phyloP scores from a whole-genome alignment of 1,140 invertebrate genomes.

The Zaprionus inermis region DNA sequence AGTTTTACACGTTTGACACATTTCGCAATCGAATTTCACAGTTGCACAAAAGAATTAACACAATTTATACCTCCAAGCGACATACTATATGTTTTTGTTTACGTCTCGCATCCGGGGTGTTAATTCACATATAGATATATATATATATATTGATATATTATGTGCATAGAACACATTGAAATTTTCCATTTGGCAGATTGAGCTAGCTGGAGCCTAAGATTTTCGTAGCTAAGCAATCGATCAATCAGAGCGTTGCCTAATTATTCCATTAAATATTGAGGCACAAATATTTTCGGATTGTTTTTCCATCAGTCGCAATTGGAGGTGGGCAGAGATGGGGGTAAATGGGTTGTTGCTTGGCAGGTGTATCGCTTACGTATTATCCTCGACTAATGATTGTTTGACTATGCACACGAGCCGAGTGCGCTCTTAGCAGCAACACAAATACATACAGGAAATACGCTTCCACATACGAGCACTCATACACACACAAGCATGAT shows the following conservation, averaged over 20 bases:
- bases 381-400: conserved; percentile 57
- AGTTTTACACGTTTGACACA: background rate
- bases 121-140: background rate
- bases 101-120: background rate
- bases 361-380: conserved; percentile 47
- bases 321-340: background rate
- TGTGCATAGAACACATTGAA: conserved; percentile 1
- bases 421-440: conserved; percentile 12
- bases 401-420: conserved; percentile 28
- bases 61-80: background rate
- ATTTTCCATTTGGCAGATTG: background rate
- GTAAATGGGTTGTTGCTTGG: conserved; percentile 4
- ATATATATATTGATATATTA: background rate
- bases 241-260: conserved; percentile 5
- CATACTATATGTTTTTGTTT: background rate
- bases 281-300: background rate
- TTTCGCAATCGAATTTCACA: conserved; percentile 14
- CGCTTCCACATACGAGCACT: background rate
- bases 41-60: conserved; percentile 4
- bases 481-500: conserved; percentile 16
- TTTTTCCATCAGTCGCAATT: background rate
- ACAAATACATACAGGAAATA: conserved; percentile 20
- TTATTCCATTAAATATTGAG: conserved; percentile 10
- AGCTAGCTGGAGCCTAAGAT: background rate
- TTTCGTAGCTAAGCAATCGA: background rate